These are phyloP conservation scores for Indri indri DNA, from an alignment of 2,113 vertebrate genomes.

Conservation along the genomic window DNA sequence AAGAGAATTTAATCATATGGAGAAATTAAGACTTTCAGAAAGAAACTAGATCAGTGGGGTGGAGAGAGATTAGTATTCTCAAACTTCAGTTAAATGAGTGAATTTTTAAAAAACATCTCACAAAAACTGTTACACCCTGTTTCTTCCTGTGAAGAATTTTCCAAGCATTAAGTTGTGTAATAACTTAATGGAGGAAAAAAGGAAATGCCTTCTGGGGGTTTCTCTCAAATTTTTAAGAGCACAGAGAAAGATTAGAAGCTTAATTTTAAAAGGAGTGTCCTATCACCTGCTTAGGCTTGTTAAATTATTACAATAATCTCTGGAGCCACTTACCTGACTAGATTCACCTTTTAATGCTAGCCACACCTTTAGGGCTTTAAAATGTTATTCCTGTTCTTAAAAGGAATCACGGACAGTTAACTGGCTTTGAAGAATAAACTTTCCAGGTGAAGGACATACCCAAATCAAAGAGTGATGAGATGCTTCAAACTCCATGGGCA, in stretches of 20 bases:
- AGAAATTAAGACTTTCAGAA: slow-evolving; percentile 45
- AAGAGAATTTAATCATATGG: slow-evolving; percentile 55
- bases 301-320: slow-evolving; percentile 42
- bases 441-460: neutral
- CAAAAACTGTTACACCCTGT: slow-evolving; percentile 58
- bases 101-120: slow-evolving; percentile 43
- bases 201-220: slow-evolving; percentile 21
- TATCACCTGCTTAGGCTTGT: slow-evolving; percentile 21
- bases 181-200: neutral
- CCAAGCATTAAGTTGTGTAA: slow-evolving; percentile 63
- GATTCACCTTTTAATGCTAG: slow-evolving; percentile 25
- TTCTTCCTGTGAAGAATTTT: slow-evolving; percentile 71
- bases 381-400: neutral
- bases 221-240: slow-evolving; percentile 44
- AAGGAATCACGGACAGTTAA: neutral
- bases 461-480: neutral
- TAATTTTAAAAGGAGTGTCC: neutral
- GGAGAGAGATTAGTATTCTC: neutral
- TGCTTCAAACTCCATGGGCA: neutral
- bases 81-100: slow-evolving; percentile 32
- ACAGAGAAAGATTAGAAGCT: slow-evolving; percentile 42
- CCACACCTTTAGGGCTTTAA: neutral
- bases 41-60: neutral
- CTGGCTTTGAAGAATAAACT: neutral
- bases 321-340: neutral